Conservation (phyloP, 2,888 invertebrate species). For the Macrosiphum euphorbiae region DNA sequence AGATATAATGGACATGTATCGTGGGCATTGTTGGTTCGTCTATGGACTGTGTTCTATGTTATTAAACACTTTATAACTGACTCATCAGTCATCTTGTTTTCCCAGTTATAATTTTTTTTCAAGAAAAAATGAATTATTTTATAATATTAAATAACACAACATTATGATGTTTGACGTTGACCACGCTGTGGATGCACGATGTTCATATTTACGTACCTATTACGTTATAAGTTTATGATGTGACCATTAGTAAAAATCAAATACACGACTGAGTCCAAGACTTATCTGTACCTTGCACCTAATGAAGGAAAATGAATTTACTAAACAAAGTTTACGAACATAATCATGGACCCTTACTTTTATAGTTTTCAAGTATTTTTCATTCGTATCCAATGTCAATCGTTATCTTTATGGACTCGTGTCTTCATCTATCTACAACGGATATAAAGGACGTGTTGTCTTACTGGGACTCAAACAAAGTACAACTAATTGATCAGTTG, state of each 20-base stretch:
- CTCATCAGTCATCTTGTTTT: no score
- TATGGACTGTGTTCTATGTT: no score
- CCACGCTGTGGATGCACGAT: not conserved
- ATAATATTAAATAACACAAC: not conserved
- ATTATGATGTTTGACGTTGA: not conserved
- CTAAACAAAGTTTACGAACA: no score
- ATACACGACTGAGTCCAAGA: not conserved
- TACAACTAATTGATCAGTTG: not conserved
- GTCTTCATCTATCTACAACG: not conserved
- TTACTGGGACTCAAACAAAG: not conserved
- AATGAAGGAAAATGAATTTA: no score
- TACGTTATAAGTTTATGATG: not conserved
- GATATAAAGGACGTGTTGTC: not conserved
- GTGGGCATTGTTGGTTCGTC: no score
- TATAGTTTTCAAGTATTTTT: not conserved
- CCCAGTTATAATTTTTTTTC: not conserved
- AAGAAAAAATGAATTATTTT: not conserved
- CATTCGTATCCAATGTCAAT: not conserved
- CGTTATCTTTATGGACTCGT: not conserved
- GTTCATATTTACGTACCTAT: not conserved
- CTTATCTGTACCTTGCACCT: not conserved
- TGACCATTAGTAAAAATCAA: not conserved
- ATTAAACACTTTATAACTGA: not conserved
- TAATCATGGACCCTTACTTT: no score
- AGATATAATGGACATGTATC: no score